Evolutionary conservation across 2,888 invertebrate genomes (phyloP), one percentile per base, ranked within the genome.

Genomic region (Noctuana brunneofusca): DNA sequence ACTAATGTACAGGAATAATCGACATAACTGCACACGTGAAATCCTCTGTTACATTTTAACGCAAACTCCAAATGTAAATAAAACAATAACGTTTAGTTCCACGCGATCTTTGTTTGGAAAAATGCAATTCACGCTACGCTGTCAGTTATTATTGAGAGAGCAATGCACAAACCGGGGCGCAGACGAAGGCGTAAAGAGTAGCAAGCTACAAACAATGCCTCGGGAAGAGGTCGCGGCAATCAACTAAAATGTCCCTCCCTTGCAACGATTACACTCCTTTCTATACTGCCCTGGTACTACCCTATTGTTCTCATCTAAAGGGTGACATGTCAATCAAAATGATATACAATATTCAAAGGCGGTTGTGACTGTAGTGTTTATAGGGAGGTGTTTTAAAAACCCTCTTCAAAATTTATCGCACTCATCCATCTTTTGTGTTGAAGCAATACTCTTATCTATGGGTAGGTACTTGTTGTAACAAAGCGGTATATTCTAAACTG

Each of bases 201-300:
- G 48, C 55, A 55, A 49, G 18, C 48, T 53, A 38, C 35, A 27
- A 64, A 68, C 68, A 68, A 68, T 64, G 68, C 55, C 54, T 57
- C 54, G 63, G 58, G 63, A 63, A 65, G 65, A 67, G 64, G 66
- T 65, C 73, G 71, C 77, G 70, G 78, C 82, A 84, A 83, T 84
- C 84, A 82, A 75, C 79, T 81, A 81, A 83, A 83, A 62, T 62
- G 55, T 62, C 54, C 62, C 49, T 55, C 49, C 48, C 43, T 30
- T 16, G 27, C 60, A 16, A 38, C 60, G 53, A 60, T 54, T 60
- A 60, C 38, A 48, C 35, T 38, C 53, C 43, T 59, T 53, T 53
- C 27, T 53, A 12, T 54, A 14, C 35, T n/a, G 22, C 48, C 46
- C 60, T 11, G 38, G 54, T 54, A 30, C 35, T 18, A 14, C 46